Base-by-base conservation (phyloP, 37 sponge, comb jelly and placozoan genomes). In the Eunapius fragilis region DNA sequence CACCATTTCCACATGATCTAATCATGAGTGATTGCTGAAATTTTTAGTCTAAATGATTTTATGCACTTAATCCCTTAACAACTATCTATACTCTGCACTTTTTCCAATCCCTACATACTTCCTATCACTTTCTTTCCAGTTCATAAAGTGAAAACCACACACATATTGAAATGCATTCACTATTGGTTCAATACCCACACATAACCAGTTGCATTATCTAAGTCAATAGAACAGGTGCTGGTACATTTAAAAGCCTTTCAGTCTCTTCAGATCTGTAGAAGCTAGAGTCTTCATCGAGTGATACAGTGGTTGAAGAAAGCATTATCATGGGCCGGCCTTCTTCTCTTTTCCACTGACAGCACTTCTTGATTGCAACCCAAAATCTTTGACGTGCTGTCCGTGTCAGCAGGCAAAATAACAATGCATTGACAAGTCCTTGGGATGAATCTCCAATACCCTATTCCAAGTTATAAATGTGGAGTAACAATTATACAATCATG, bases 361-460 rank as follows among this genome's bases (percentile, higher is more conserved):
- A 32, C 17, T 23, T 27, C 12, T 27, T 80, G 2, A 67, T 3
- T 58, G n/a, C 31, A 35, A 27, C 58, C 85, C 67, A 47, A 23
- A 90, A 77, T 37, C 38, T 79, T 25, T 69, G 35, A 22, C 90
- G 75, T 38, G 85, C 81, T 3, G 68, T 33, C 74, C 33, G 23
- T 2, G 90, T 90, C 68, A 80, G 81, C 2, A 68, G 77, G 69
- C 79, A 80, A 85, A 85, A 90, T 31, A 90, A 81, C 34, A 90
- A 28, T 7, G 81, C 75, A 37, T 90, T 90, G 41, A 74, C 47
- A 26, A 90, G 37, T 14, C 90, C 90, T 80, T 90, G 90, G 25
- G 86, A 75, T 2, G 90, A 90, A 75, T 26, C 31, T 14, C 90
- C 85, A 67, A 90, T 34, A 10, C 85, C 86, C 86, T 90, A 77